A percentile compares a stretch with the other conserved stretches of the same genome.
Conservation (phyloP, 2,797 vertebrate genomes). For the Onychomys leucogaster region DNA sequence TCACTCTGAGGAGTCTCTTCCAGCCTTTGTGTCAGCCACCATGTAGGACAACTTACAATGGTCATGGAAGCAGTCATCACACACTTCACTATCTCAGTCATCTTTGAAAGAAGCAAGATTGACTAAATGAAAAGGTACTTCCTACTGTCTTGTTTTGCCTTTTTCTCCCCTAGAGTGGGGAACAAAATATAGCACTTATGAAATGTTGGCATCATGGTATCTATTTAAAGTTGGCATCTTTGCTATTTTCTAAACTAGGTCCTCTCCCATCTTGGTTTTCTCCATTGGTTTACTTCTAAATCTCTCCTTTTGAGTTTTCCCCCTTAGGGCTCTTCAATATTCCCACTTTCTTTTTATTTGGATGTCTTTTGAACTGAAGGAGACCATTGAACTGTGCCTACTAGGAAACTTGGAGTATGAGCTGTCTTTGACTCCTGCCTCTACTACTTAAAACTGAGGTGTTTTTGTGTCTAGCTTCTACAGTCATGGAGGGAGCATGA, state of each 20-base stretch:
- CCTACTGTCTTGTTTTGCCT: not conserved
- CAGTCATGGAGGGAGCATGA: not conserved
- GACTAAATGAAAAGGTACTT: not conserved
- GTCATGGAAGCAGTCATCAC: not conserved
- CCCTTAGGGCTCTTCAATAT: not conserved
- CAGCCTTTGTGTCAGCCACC: not conserved
- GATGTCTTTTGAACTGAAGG: not conserved
- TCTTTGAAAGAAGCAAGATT: not conserved
- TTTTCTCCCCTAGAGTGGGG: not conserved
- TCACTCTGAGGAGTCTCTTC: not conserved
- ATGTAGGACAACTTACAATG: not conserved
- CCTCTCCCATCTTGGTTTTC: not conserved
- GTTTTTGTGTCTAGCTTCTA: not conserved
- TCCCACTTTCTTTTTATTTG: not conserved
- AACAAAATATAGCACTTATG: not conserved
- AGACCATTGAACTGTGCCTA: not conserved
- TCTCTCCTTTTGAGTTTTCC: not conserved
- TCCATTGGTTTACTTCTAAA: constrained; percentile 17
- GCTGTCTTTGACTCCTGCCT: not conserved
- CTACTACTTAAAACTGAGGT: not conserved
- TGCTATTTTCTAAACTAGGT: not conserved
- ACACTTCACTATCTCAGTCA: not conserved
- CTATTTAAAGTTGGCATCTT: not conserved
- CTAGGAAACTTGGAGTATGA: not conserved
- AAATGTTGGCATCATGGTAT: not conserved